Percentiles rank a stretch among this genome's conserved stretches.
Conservation (phyloP, 92 coral and sea anemone genomes). For the Actinostola sp. region DNA sequence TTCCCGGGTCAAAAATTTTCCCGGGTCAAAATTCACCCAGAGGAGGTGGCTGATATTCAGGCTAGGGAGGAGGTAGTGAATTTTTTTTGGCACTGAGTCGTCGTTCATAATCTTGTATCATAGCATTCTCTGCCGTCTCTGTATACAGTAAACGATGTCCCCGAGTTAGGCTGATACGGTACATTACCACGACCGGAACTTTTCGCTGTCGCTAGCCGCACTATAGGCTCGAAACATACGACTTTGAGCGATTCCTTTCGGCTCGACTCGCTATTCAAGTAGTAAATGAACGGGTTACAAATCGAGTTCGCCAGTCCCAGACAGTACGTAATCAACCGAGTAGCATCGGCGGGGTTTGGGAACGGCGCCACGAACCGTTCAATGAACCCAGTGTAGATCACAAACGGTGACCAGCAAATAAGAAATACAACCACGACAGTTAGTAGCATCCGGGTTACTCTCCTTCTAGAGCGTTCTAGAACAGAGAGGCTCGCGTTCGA, state of each 20-base stretch:
- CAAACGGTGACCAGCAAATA: conserved; percentile 76
- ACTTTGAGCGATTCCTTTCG: conserved; percentile 68
- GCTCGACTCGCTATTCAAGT: conserved; percentile 70
- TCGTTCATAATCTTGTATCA: conserved; percentile 11
- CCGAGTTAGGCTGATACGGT: neutral
- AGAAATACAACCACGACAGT: conserved; percentile 70
- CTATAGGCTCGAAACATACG: conserved; percentile 60
- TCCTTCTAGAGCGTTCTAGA: conserved; percentile 61
- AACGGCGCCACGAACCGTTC: conserved; percentile 81
- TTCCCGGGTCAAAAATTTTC: no score
- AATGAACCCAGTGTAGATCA: conserved; percentile 73
- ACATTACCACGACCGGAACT: neutral
- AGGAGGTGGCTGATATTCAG: no score
- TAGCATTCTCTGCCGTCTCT: conserved; percentile 18
- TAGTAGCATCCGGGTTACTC: conserved; percentile 78
- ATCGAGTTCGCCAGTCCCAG: conserved; percentile 76
- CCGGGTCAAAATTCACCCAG: no score
- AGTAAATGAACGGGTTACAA: conserved; percentile 83
- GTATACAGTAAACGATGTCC: conserved; percentile 14
- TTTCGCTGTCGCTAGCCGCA: conserved; percentile 16
- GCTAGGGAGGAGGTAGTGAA: no score
- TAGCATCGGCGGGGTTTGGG: conserved; percentile 77
- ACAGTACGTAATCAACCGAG: conserved; percentile 62
- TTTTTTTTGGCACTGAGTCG: neutral
- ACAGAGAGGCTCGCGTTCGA: conserved; percentile 35